Evolutionary conservation across 64 coral and sea anemone genomes (phyloP).

Genomic region (Actinia tenebrosa): DNA sequence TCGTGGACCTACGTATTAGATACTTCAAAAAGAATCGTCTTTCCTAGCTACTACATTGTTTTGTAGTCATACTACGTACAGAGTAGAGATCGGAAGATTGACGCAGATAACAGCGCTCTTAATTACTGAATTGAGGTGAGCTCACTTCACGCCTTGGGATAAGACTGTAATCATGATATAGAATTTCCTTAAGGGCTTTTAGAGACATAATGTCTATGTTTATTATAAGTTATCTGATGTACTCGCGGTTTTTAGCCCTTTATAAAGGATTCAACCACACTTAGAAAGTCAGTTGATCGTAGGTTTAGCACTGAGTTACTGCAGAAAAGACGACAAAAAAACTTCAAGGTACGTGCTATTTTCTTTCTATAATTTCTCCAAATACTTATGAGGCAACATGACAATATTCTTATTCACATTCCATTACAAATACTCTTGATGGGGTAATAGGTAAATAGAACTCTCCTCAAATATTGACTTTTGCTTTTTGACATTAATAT

Average conservation of each 20-base stretch:
- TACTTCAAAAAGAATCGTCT: not conserved
- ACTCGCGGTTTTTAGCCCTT: not conserved
- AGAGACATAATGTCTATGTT: constrained; percentile 3
- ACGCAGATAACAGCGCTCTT: not conserved
- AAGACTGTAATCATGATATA: not conserved
- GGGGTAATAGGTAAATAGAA: not conserved
- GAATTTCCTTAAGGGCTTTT: not conserved
- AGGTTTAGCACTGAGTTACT: not conserved
- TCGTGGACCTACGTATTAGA: not conserved
- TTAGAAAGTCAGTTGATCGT: constrained; percentile 8
- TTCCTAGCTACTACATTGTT: not conserved
- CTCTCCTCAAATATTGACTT: not conserved
- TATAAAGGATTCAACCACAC: not conserved
- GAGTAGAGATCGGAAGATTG: not conserved
- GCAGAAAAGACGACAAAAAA: not conserved
- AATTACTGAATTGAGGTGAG: not conserved
- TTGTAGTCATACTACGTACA: not conserved
- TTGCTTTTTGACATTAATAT: not conserved
- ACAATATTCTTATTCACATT: too few species aligned
- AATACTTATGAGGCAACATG: too few species aligned
- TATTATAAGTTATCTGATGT: not conserved
- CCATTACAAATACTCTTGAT: not conserved
- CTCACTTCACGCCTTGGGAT: not conserved
- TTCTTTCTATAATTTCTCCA: not conserved
- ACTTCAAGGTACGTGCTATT: not conserved